Evolutionary conservation across 2,113 vertebrate species (phyloP), one percentile per base, ranked within the genome.

Genomic region (Vireo altiloquus): DNA sequence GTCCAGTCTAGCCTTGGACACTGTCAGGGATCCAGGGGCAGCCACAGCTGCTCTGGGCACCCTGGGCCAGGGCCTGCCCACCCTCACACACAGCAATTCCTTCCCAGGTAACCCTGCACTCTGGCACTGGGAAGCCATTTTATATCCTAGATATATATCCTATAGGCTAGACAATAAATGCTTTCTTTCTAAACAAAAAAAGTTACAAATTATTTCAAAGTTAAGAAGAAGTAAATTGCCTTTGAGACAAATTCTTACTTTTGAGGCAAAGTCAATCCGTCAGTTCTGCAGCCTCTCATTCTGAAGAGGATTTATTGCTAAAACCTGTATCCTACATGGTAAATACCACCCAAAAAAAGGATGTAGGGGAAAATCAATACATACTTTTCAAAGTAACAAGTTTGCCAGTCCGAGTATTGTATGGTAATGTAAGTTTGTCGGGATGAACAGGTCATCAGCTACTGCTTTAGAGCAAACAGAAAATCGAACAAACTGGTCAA

Each of bases 21-120:
- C 17, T 47, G 0, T 24, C 46, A 68, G 47, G 24, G 47, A 53
- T 53, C n/a, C n/a, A n/a, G 47, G 61, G 17, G 17, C 39, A 75
- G 47, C 28, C 61, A 6, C n/a, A 75, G 70, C 20, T 35, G 2
- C 69, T 47, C 28, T 68, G 47, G 33, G 8, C 5, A 74, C 2
- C 33, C 37, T 42, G 25, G 8, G 66, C 57, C 57, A 88, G 31
- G 25, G 35, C 42, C 57, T 60, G 0, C 1, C 15, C 52, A 59
- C 13, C 33, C 46, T 68, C 20, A 1, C 20, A 89, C 13, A 0
- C n/a, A 75, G 3, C 0, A 75, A 89, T 53, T 68, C 0, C 47
- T 76, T 25, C 30, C 53, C 53, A 53, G 3, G 1, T 19, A 1
- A 0, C 8, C 22, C 33, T 46, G 33, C 21, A 35, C 25, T 14